Evolutionary conservation across 2,113 vertebrate species (phyloP).

Genomic region (Chunga burmeisteri): DNA sequence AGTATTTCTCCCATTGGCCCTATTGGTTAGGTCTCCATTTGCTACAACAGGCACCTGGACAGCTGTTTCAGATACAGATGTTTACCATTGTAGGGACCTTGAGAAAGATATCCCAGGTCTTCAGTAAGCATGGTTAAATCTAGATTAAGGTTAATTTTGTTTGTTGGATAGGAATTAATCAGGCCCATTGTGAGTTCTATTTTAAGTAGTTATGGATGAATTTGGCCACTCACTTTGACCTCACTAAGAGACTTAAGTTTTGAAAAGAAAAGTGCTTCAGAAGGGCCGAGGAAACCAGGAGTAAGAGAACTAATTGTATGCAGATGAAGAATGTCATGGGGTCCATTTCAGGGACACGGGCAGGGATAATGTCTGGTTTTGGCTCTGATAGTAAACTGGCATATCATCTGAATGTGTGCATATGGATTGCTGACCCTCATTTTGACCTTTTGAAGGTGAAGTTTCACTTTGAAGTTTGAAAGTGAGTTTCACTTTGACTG

Average conservation of each 20-base stretch:
- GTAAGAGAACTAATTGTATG: neutral
- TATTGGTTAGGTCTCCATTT: neutral
- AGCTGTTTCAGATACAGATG: neutral
- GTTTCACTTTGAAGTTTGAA: no score
- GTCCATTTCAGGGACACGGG: neutral
- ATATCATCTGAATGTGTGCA: neutral
- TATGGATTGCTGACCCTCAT: neutral
- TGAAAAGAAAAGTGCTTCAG: neutral
- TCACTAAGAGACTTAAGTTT: neutral
- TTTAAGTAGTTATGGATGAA: neutral
- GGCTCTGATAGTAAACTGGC: neutral
- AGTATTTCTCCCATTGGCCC: neutral
- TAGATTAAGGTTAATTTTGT: neutral
- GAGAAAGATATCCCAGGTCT: neutral
- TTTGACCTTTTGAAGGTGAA: neutral
- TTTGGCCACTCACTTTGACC: neutral
- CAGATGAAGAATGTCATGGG: neutral
- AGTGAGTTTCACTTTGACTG: neutral
- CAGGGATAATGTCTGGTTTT: neutral
- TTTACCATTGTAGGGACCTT: accelerated
- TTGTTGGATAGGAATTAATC: neutral
- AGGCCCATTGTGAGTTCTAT: neutral
- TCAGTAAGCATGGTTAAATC: neutral
- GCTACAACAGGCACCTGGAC: neutral
- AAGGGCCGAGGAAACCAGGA: neutral